Conservation (phyloP, 2,888 invertebrate genomes). For the Oasisia sp. region DNA sequence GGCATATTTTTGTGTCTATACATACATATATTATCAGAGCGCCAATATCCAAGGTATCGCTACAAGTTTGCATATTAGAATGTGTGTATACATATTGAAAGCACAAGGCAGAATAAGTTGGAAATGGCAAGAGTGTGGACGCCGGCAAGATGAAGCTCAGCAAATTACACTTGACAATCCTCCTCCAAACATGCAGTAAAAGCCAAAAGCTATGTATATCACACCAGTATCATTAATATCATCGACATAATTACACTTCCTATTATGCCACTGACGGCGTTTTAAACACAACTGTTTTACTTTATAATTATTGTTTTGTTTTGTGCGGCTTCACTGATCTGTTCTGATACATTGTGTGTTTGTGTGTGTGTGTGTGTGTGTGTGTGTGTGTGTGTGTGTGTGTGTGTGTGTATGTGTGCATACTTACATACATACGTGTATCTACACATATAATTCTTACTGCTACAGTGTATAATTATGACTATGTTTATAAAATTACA, state of each 20-base stretch:
- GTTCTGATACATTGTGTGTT: background rate
- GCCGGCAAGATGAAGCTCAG: background rate
- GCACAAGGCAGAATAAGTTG: background rate
- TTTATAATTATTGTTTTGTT: background rate
- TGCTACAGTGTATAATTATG: background rate
- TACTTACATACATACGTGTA: background rate
- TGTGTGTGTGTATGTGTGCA: conserved; percentile 18
- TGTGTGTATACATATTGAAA: background rate
- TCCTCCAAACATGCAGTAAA: background rate
- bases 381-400: background rate
- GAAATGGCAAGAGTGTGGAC: background rate
- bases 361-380: background rate
- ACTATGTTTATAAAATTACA: background rate
- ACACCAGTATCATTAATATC: background rate
- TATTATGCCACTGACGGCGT: background rate
- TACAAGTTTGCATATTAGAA: no score
- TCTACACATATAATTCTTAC: background rate
- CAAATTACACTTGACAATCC: background rate
- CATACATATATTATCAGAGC: no score
- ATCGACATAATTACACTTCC: no score
- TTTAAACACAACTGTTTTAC: background rate
- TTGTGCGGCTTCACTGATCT: background rate
- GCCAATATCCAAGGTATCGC: no score
- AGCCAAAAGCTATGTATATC: background rate
- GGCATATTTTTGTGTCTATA: no score